Conservation (phyloP, 2,113 vertebrate genomes). For the Trichechus manatus region DNA sequence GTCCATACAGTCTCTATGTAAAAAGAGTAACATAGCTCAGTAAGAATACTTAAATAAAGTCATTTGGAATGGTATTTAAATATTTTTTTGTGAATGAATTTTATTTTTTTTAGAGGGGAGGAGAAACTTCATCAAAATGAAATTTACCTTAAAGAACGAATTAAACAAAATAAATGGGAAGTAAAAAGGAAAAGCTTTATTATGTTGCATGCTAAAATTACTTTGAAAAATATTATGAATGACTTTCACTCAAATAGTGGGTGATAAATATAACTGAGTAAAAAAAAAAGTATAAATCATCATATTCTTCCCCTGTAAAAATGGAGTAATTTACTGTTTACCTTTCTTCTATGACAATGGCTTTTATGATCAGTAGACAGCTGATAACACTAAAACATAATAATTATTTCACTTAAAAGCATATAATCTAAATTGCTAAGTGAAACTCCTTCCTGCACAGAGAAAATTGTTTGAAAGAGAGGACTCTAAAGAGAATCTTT, state of each 20-base stretch:
- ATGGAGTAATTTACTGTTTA: not conserved
- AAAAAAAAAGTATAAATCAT: not conserved
- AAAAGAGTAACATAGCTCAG: not conserved
- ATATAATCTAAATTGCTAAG: not conserved
- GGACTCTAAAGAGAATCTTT: not conserved
- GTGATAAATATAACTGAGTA: not conserved
- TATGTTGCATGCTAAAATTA: not conserved
- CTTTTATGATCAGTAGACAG: not conserved
- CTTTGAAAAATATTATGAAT: not conserved
- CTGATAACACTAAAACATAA: not conserved
- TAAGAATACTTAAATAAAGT: not conserved
- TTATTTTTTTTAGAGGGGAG: not conserved
- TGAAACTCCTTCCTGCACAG: not conserved
- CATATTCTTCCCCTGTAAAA: not conserved
- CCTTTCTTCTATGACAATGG: not conserved
- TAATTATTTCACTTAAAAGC: not conserved
- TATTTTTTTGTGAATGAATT: slow-evolving; percentile 21
- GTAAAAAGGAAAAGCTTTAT: not conserved
- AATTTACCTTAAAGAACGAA: not conserved
- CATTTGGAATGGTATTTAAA: not conserved
- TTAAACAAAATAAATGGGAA: slow-evolving; percentile 17
- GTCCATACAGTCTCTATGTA: not conserved
- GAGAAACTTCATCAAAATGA: not conserved
- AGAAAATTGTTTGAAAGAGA: not conserved
- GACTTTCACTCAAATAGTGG: not conserved